phyloP scores from a whole-genome alignment of 2,797 vertebrate genomes.

The Choloepus didactylus region DNA sequence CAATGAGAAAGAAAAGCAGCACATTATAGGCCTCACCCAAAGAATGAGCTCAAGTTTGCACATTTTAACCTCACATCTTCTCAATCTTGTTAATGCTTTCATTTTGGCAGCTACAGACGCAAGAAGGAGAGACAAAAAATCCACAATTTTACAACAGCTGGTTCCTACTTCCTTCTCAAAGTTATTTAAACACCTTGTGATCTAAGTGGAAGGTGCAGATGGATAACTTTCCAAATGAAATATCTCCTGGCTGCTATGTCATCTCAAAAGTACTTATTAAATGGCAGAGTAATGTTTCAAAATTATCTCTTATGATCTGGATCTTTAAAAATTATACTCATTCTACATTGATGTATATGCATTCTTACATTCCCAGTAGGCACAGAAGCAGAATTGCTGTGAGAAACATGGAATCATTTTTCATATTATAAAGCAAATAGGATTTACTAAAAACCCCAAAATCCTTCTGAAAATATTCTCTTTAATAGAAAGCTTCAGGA shows the following conservation, averaged over 20 bases:
- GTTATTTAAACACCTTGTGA: slow-evolving; percentile 48
- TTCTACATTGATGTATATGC: background rate
- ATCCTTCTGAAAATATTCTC: slow-evolving; percentile 1
- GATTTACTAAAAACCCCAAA: slow-evolving; percentile 12
- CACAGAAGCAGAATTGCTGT: background rate
- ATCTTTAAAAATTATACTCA: background rate
- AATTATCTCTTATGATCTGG: background rate
- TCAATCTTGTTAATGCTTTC: background rate
- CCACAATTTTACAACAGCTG: background rate
- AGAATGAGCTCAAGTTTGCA: background rate
- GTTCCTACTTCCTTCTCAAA: slow-evolving; percentile 69
- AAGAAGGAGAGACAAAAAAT: slow-evolving; percentile 50
- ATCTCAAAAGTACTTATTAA: background rate
- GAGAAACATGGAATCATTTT: background rate
- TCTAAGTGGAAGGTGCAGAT: background rate
- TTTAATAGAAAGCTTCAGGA: background rate
- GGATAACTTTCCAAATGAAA: background rate
- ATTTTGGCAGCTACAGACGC: slow-evolving; percentile 34
- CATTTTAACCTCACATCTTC: background rate
- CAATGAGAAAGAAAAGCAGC: background rate
- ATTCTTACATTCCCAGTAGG: background rate
- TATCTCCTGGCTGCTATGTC: background rate
- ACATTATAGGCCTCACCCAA: background rate
- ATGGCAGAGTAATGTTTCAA: background rate
- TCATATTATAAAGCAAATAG: background rate